Conservation (phyloP, 2,113 vertebrate species). For the Cisticola juncidis region DNA sequence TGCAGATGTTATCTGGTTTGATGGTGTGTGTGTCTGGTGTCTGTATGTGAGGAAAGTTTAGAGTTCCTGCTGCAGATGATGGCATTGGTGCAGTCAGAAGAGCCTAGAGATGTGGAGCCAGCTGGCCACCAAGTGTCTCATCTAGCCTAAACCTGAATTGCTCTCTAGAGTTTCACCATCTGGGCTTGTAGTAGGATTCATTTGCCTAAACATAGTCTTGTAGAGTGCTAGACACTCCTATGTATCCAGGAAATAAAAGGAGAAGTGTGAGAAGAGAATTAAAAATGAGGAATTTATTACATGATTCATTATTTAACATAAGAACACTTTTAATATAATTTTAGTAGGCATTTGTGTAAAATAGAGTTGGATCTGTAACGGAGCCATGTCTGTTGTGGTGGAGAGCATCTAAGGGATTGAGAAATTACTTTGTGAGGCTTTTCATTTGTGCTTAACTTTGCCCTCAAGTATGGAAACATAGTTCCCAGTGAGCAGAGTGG, state of each 20-base stretch:
- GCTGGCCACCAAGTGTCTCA: neutral
- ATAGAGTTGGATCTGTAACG: neutral
- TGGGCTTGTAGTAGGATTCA: neutral
- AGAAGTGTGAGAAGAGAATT: neutral
- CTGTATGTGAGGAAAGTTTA: neutral
- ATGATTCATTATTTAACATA: neutral
- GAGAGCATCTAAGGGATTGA: neutral
- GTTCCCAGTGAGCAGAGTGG: neutral
- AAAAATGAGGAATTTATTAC: neutral
- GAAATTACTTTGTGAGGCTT: neutral
- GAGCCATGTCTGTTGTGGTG: neutral
- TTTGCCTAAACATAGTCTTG: neutral
- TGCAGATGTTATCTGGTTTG: neutral
- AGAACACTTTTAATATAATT: neutral
- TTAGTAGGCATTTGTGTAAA: neutral
- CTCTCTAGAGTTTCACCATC: neutral
- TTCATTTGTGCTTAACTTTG: neutral
- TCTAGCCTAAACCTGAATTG: neutral
- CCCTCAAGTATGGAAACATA: neutral
- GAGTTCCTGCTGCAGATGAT: neutral
- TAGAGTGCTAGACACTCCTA: neutral
- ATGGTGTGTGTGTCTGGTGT: neutral
- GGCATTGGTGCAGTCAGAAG: rapidly evolving
- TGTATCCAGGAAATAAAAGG: neutral
- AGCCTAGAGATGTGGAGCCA: neutral